Evolutionary conservation across 2,888 invertebrate genomes (phyloP).

Genomic region (Hirtodrosophila alboralis): DNA sequence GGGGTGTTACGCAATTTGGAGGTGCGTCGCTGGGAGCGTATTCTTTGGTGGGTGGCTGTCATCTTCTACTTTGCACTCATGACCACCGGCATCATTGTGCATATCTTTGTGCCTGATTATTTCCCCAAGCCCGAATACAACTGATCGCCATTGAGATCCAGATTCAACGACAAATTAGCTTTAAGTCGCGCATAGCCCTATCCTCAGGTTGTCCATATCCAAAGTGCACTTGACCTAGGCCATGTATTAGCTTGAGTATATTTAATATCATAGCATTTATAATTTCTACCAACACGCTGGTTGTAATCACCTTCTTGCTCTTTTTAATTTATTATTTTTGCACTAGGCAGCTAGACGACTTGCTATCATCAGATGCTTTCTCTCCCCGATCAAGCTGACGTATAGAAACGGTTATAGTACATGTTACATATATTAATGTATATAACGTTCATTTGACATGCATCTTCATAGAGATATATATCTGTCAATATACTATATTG

Average conservation of each 20-base stretch:
- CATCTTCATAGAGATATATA: too few relatives aligned
- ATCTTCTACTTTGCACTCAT: constrained; percentile 89
- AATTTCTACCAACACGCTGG: constrained; percentile 3
- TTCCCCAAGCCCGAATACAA: constrained; percentile 84
- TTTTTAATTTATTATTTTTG: not conserved
- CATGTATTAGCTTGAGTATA: constrained; percentile 20
- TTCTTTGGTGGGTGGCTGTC: constrained; percentile 92
- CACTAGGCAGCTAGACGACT: too few relatives aligned
- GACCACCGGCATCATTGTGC: constrained; percentile 89
- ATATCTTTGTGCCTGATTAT: constrained; percentile 87
- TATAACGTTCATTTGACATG: not conserved
- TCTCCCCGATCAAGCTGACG: not conserved
- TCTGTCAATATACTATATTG: too few relatives aligned
- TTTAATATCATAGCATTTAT: constrained; percentile 1
- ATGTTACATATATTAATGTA: not conserved
- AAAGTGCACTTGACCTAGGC: constrained; percentile 60
- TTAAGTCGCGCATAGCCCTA: constrained; percentile 37
- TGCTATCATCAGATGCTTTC: too few relatives aligned
- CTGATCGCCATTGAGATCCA: constrained; percentile 31
- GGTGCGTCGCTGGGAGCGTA: constrained; percentile 91
- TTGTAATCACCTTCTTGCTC: not conserved
- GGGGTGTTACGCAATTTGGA: constrained; percentile 93
- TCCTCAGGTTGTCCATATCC: constrained; percentile 44
- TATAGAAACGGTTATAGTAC: not conserved
- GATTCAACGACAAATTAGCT: constrained; percentile 27